These are phyloP conservation scores for Micropoecilia bifurca DNA, from an alignment of 2,797 vertebrate genomes.

Conservation along the genomic window DNA sequence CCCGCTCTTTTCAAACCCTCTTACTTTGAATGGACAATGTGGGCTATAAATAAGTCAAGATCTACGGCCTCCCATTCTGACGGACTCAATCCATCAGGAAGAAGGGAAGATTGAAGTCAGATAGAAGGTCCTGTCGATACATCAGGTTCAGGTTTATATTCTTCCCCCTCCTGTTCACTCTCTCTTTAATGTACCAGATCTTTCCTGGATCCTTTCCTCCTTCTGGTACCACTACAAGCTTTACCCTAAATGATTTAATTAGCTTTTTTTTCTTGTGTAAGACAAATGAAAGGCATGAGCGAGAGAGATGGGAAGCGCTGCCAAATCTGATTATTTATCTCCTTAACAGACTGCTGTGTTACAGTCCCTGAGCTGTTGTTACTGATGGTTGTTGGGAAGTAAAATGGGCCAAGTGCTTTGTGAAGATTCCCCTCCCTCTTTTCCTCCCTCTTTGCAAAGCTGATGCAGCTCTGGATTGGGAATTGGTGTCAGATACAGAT, in stretches of 20 bases:
- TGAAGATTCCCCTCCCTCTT: slow-evolving; percentile 51
- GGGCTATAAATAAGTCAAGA: slow-evolving; percentile 62
- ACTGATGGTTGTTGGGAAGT: slow-evolving; percentile 80
- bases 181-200: slow-evolving; percentile 69
- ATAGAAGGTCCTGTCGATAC: slow-evolving; percentile 80
- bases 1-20: slow-evolving; percentile 60
- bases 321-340: slow-evolving; percentile 97
- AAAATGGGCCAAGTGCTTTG: slow-evolving; percentile 82
- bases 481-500: slow-evolving; percentile 80
- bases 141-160: slow-evolving; percentile 78
- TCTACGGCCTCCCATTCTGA: slow-evolving; percentile 42
- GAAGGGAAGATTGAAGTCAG: slow-evolving; percentile 66
- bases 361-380: slow-evolving; percentile 89
- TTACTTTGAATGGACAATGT: slow-evolving; percentile 61
- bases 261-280: slow-evolving; percentile 92
- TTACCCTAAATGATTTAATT: slow-evolving; percentile 98
- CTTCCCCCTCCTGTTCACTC: slow-evolving; percentile 26
- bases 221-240: slow-evolving; percentile 85
- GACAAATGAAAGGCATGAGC: slow-evolving; percentile 95
- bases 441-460: slow-evolving; percentile 45
- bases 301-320: slow-evolving; percentile 88
- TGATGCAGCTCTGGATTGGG: slow-evolving; percentile 63
- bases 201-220: slow-evolving; percentile 46
- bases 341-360: slow-evolving; percentile 92
- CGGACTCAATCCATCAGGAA: slow-evolving; percentile 59